These are phyloP conservation scores for Drosophila pseudotakahashii DNA, from an alignment of 2,888 invertebrate species.

Conservation along the genomic window DNA sequence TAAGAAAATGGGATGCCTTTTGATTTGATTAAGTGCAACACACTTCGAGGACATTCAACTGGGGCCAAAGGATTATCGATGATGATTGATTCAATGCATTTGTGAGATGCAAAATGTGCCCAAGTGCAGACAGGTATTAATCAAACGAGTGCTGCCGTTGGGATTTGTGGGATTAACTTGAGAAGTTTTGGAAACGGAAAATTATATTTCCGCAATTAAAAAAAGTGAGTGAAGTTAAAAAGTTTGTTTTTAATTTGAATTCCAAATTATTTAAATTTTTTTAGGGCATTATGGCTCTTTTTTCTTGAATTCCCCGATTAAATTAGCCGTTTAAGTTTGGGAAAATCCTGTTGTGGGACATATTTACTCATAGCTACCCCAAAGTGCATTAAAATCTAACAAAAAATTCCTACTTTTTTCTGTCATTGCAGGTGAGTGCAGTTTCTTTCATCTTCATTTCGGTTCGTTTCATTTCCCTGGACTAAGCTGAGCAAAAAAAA, in stretches of 20 bases:
- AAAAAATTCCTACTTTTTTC: not conserved
- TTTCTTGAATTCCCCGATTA: constrained; percentile 7
- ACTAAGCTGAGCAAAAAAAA: constrained; percentile 19
- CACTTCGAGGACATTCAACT: constrained; percentile 9
- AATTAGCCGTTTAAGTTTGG: constrained; percentile 12
- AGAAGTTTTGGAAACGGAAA: not conserved
- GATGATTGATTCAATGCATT: constrained; percentile 4
- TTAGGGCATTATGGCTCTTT: not conserved
- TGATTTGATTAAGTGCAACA: constrained; percentile 32
- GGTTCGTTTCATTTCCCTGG: constrained; percentile 41
- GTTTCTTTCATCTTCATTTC: constrained; percentile 40
- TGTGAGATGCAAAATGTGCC: not conserved
- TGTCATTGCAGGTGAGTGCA: constrained; percentile 68
- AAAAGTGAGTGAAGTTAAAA: not conserved
- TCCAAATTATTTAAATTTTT: not conserved
- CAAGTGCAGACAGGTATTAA: not conserved
- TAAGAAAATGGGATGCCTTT: constrained; percentile 3
- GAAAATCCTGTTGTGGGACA: not conserved
- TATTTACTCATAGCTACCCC: constrained; percentile 14
- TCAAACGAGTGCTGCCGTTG: constrained; percentile 1
- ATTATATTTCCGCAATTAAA: not conserved
- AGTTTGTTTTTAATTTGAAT: no score
- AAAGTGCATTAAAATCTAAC: constrained; percentile 40
- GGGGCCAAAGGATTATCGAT: constrained; percentile 1
- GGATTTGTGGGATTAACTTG: not conserved